Base-by-base conservation (phyloP, 2,888 invertebrate species). In the Brachylomia viminalis region DNA sequence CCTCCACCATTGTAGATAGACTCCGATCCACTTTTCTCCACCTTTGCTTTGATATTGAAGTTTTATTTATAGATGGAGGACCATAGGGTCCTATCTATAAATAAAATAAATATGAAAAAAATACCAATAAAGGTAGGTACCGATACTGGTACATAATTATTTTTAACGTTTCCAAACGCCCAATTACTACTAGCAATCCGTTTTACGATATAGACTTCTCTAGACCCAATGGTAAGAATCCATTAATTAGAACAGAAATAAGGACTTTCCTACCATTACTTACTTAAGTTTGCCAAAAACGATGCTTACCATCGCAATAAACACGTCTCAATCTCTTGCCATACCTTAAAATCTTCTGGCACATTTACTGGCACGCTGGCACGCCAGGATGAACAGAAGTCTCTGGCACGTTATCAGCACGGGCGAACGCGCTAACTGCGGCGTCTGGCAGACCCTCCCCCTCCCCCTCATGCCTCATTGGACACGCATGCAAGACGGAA, bases 341-440 rank as follows among this genome's bases (percentile, higher is more conserved):
- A 67, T 80, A 62, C 65, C 17, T 70, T 62, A 70, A 75, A 66
- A 58, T 70, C 52, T 70, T 67, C 38, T 66, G 52, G 61, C 69
- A 75, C 82, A 82, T 82, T 81, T 58, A 66, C 66, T 67, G 66
- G 76, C 69, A 47, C 42, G 66, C 69, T 67, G 84, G 59, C 70
- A 62, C 42, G 62, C 62, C 56, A 58, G 49, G 58, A 82, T 64
- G 86, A 58, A 82, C 70, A 66, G 70, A 54, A 75, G 74, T 54
- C 33, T 59, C 56, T 65, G 71, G 52, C 64, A 70, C 61, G 71
- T 79, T 85, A 87, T 87, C 86, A 76, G 64, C 75, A 75, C 79
- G 73, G 77, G 38, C 71, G 66, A 75, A n/a, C 65, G 85, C 72
- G 42, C 70, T 75, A 81, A 85, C 77, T 64, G 77, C 68, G 64